These are phyloP conservation scores for Zosterops japonicus DNA, from an alignment of 2,113 vertebrate species.

Conservation along the genomic window DNA sequence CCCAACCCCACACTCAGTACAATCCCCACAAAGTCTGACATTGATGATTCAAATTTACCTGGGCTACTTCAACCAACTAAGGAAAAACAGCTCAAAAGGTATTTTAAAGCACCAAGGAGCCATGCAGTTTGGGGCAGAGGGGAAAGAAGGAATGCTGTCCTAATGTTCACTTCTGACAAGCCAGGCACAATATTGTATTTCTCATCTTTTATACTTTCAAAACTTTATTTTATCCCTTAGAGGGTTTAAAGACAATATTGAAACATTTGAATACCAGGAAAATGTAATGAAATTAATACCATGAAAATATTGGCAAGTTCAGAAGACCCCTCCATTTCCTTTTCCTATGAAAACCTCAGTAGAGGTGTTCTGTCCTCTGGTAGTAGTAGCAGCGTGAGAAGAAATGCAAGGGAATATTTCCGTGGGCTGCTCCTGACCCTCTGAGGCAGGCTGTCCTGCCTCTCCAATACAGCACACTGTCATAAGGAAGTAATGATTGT, in stretches of 20 bases:
- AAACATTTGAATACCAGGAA: background rate
- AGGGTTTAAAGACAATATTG: background rate
- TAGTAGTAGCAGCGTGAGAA: background rate
- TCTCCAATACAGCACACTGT: background rate
- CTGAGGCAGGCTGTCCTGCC: background rate
- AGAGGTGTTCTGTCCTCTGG: background rate
- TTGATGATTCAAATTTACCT: background rate
- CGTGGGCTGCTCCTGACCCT: rapidly evolving
- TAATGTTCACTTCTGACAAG: background rate
- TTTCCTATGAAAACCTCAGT: background rate
- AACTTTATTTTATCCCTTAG: background rate
- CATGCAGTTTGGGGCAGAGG: background rate
- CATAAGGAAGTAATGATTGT: background rate
- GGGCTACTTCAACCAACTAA: background rate
- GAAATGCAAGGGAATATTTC: background rate
- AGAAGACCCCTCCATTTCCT: background rate
- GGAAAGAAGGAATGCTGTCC: background rate
- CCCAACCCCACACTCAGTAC: background rate
- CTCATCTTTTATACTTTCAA: background rate
- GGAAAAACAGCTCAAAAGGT: background rate
- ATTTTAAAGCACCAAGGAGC: background rate
- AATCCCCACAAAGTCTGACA: background rate
- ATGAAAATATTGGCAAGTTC: background rate
- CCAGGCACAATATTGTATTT: background rate
- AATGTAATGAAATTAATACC: background rate